Conservation (phyloP, 35 echinoderm and acorn worm species). For the Apostichopus parvimensis region DNA sequence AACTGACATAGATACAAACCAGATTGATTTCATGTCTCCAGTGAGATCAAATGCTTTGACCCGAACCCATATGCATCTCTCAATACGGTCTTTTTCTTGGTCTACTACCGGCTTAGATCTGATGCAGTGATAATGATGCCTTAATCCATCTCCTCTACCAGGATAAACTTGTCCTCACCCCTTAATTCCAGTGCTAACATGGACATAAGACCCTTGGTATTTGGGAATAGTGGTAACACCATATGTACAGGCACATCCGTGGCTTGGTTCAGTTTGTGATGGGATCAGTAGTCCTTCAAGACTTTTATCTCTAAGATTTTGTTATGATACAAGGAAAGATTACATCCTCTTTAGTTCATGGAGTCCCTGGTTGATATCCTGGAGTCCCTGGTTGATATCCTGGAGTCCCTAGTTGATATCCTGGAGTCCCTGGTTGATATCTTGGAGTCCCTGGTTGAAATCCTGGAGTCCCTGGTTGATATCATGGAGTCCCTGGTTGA, state of each 20-base stretch:
- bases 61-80: not conserved
- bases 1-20: not conserved
- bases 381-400: too few species aligned
- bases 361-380: too few species aligned
- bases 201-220: not conserved
- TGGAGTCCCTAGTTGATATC: too few species aligned
- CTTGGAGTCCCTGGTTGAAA: too few species aligned
- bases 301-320: not conserved
- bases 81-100: not conserved
- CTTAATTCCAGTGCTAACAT: not conserved
- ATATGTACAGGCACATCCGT: not conserved
- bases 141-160: not conserved
- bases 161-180: conserved; percentile 19
- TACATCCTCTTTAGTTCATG: not conserved
- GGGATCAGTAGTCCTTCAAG: not conserved
- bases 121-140: conserved; percentile 30
- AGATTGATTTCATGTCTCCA: not conserved
- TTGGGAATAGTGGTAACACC: not conserved
- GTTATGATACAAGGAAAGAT: not conserved
- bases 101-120: not conserved
- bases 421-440: too few species aligned
- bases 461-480: too few species aligned
- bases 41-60: not conserved
- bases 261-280: not conserved
- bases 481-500: too few species aligned